phyloP scores from a whole-genome alignment of 2,888 invertebrate species.

The Leucophenga montana region DNA sequence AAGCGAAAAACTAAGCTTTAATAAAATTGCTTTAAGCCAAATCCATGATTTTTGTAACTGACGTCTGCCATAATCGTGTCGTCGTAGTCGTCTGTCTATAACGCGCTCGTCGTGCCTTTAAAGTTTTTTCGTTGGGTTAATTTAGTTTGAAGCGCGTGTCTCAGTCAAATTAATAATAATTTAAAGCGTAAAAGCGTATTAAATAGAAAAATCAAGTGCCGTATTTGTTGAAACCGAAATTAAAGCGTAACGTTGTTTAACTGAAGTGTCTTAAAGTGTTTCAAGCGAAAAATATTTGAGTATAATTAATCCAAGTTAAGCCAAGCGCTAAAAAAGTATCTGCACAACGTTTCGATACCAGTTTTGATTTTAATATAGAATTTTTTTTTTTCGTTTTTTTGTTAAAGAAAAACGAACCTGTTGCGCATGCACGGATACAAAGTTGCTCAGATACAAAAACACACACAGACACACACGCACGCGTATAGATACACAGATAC shows the following conservation, averaged over 20 bases:
- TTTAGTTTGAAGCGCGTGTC: conserved; percentile 16
- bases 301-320: conserved; percentile 19
- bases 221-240: background rate
- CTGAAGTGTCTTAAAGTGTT: conserved; percentile 5
- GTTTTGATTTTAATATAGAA: conserved; percentile 4
- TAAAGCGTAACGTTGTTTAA: too few relatives aligned
- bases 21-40: conserved; percentile 15
- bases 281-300: conserved; percentile 4
- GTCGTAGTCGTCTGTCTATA: too few relatives aligned
- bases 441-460: too few relatives aligned
- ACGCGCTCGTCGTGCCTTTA: too few relatives aligned
- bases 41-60: background rate
- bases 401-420: conserved; percentile 32
- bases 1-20: conserved; percentile 2
- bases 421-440: conserved; percentile 33
- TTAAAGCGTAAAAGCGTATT: background rate
- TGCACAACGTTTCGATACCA: conserved; percentile 34
- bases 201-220: conserved; percentile 7
- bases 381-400: conserved; percentile 2
- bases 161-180: conserved; percentile 11
- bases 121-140: background rate
- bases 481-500: conserved; percentile 10
- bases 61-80: conserved; percentile 19
- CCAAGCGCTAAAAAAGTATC: conserved; percentile 8
- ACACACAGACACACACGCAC: conserved; percentile 22